Evolutionary conservation across 1,140 invertebrate genomes (phyloP).

Genomic region (Zaprionus vittiger): DNA sequence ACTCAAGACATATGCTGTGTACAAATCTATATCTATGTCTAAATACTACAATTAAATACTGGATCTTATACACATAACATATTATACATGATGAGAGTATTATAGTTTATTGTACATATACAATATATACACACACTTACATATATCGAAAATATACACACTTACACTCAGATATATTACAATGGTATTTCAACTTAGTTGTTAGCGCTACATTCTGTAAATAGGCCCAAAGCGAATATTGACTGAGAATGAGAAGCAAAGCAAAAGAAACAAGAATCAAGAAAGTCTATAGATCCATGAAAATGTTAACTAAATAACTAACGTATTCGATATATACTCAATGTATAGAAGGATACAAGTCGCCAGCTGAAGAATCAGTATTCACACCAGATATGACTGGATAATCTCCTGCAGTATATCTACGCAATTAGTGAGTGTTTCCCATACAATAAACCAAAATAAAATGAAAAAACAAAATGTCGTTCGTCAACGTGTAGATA

Average conservation of each 20-base stretch:
- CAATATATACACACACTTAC: conserved; percentile 30
- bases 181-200: conserved; percentile 4
- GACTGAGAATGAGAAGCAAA: conserved; percentile 36
- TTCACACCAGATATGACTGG: conserved; percentile 72
- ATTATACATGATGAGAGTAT: not conserved
- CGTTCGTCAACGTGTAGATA: conserved; percentile 77
- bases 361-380: conserved; percentile 69
- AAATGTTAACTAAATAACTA: conserved; percentile 72
- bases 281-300: conserved; percentile 51
- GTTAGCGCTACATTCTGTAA: conserved; percentile 4
- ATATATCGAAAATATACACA: conserved; percentile 36
- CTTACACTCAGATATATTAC: not conserved
- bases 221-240: not conserved
- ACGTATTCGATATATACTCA: conserved; percentile 66
- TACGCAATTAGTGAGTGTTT: conserved; percentile 64
- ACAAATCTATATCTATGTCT: conserved; percentile 50
- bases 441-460: conserved; percentile 62
- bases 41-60: conserved; percentile 37
- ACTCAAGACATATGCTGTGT: conserved; percentile 6
- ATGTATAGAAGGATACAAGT: conserved; percentile 42
- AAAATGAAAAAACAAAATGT: conserved; percentile 17
- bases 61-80: conserved; percentile 2
- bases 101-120: conserved; percentile 60
- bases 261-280: conserved; percentile 16
- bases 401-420: conserved; percentile 52